Base-by-base conservation (phyloP, 1,140 invertebrate species). In the Musca vetustissima region DNA sequence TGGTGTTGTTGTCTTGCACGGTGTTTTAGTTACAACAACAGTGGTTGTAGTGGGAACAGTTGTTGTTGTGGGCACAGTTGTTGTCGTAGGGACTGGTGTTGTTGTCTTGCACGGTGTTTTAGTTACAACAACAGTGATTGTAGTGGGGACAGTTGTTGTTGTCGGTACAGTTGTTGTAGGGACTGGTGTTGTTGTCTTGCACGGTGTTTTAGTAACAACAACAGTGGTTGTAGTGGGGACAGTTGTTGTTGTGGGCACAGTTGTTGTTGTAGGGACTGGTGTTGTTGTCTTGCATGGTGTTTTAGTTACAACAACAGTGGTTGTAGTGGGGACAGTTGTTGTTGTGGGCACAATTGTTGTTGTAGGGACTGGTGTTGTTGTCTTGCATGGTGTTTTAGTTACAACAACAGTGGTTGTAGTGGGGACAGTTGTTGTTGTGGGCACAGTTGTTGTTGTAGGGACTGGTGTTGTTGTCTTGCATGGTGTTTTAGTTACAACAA, bases 51-150 rank as follows among this genome's bases (percentile, higher is more conserved):
- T 64, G 11, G 36, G 32, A 43, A n/a, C 50, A 1, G 70, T 53
- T 9, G 11, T 22, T 13, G 52, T 4, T n/a, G n/a, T n/a, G n/a
- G n/a, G n/a, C n/a, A n/a, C n/a, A n/a, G n/a, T 61, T 49, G 67
- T 68, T 32, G 57, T 61, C 2, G 21, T 13, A 1, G 19, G 8
- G 21, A 72, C 61, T 0, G 67, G 25, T 55, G 67, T 61, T 9
- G 66, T 61, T 67, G 74, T 67, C 1, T 61, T 52, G 15, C 67
- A 68, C 15, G 69, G 55, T 17, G 64, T 55, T 67, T 72, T 65
- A 1, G 67, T 28, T 28, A 4, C 28, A 28, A n/a, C n/a, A n/a
- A 8, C 3, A 28, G 28, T 28, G 3, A 8, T 28, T 28, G 28
- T 3, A 4, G 28, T 28, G 28, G 28, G 47, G 13, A 59, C 59